These are phyloP conservation scores for Mesoligia furuncula DNA, from an alignment of 2,888 invertebrate genomes.

Conservation along the genomic window DNA sequence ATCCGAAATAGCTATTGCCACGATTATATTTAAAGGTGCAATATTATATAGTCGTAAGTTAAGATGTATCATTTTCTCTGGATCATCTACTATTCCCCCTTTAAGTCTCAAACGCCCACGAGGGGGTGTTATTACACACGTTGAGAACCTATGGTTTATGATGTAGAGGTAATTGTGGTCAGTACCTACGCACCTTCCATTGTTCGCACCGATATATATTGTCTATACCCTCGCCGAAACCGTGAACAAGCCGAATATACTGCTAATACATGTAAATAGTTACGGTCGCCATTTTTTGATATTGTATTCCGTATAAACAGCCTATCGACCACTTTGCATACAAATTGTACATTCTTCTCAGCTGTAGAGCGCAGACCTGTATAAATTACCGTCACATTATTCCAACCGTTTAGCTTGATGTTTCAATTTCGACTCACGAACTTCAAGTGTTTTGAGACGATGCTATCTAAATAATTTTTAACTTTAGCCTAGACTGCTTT, in stretches of 20 bases:
- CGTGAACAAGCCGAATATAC: constrained; percentile 45
- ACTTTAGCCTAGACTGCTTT: constrained; percentile 1
- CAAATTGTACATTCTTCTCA: constrained; percentile 66
- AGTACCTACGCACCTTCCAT: constrained; percentile 18
- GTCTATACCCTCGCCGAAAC: constrained; percentile 25
- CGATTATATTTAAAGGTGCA: not conserved
- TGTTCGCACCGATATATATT: constrained; percentile 17
- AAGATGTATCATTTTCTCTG: not conserved
- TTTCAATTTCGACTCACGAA: constrained; percentile 61
- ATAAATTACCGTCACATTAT: constrained; percentile 61
- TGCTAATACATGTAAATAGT: constrained; percentile 67
- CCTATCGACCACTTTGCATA: constrained; percentile 71
- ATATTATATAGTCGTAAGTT: not conserved
- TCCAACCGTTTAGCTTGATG: constrained; percentile 58
- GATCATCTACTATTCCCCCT: not conserved
- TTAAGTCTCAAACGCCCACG: not conserved
- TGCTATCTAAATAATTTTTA: constrained; percentile 31
- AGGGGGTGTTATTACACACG: not conserved
- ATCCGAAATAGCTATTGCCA: not conserved
- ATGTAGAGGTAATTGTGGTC: constrained; percentile 15
- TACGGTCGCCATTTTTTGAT: constrained; percentile 67
- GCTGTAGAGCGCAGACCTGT: constrained; percentile 50
- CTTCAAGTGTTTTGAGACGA: constrained; percentile 27
- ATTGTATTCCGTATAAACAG: constrained; percentile 70
- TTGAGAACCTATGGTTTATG: not conserved